These are phyloP conservation scores for Hippopotamyrus pictus DNA, from an alignment of 2,797 vertebrate genomes.

Conservation along the genomic window DNA sequence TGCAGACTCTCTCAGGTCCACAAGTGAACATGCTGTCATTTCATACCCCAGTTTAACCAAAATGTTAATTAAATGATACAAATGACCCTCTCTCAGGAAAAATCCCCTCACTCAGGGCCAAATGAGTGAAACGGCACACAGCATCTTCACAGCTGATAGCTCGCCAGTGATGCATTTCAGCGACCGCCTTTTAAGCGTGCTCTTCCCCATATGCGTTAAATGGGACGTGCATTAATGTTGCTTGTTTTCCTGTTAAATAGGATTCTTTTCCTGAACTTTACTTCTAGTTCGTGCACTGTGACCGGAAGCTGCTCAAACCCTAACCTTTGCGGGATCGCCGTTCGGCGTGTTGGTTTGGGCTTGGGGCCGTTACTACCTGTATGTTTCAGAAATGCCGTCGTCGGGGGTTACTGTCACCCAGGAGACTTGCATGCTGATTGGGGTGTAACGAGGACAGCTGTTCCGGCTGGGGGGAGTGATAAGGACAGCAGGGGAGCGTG, in stretches of 20 bases:
- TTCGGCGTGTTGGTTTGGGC: neutral
- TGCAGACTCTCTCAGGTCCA: neutral
- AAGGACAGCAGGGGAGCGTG: neutral
- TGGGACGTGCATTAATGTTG: neutral
- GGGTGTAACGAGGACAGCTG: neutral
- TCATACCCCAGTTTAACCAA: neutral
- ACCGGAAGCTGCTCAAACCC: neutral
- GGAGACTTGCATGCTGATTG: neutral
- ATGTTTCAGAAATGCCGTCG: neutral
- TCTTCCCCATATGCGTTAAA: neutral
- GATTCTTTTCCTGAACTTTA: neutral
- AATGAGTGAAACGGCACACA: neutral
- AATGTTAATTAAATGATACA: neutral
- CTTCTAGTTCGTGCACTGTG: neutral
- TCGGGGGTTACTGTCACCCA: neutral
- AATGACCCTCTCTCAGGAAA: neutral
- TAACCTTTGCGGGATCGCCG: neutral
- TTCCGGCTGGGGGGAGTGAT: neutral
- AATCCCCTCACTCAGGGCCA: neutral
- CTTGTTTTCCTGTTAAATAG: neutral
- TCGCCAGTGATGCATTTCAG: neutral
- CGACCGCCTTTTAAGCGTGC: neutral
- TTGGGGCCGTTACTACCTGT: neutral
- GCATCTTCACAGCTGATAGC: neutral
- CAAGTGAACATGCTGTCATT: neutral